phyloP scores from a whole-genome alignment of 2,888 invertebrate genomes.

The Phlogophora meticulosa region DNA sequence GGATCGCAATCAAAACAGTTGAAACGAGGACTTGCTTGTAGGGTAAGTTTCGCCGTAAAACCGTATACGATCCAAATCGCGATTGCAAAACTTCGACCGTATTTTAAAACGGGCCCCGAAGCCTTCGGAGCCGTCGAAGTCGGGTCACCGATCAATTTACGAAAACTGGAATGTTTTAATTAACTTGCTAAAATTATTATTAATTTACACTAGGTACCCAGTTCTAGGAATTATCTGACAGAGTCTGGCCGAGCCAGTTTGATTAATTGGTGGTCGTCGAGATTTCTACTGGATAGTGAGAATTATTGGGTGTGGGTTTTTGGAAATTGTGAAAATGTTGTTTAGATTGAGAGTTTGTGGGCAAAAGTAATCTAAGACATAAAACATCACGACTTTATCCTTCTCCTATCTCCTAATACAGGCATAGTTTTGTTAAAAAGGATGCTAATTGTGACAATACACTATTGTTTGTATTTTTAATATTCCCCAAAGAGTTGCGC shows the following conservation, averaged over 20 bases:
- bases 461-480: no score
- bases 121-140: conserved; percentile 27
- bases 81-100: conserved; percentile 69
- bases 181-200: conserved; percentile 82
- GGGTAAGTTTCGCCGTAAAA: conserved; percentile 71
- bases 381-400: no score
- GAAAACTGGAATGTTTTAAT: conserved; percentile 76
- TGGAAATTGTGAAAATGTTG: no score
- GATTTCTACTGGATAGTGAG: conserved; percentile 44
- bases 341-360: neutral
- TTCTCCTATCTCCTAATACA: no score
- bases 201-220: conserved; percentile 73
- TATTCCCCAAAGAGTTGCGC: no score
- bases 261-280: conserved; percentile 61
- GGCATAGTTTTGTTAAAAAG: no score
- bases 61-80: conserved; percentile 67
- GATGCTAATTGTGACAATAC: no score
- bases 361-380: no score
- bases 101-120: conserved; percentile 57
- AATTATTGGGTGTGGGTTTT: conserved; percentile 37
- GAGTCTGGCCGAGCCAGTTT: conserved; percentile 63
- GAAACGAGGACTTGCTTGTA: conserved; percentile 65
- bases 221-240: conserved; percentile 69
- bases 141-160: conserved; percentile 60
- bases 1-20: conserved; percentile 61